phyloP scores from a whole-genome alignment of 2,797 vertebrate genomes.

The Cuculus canorus region DNA sequence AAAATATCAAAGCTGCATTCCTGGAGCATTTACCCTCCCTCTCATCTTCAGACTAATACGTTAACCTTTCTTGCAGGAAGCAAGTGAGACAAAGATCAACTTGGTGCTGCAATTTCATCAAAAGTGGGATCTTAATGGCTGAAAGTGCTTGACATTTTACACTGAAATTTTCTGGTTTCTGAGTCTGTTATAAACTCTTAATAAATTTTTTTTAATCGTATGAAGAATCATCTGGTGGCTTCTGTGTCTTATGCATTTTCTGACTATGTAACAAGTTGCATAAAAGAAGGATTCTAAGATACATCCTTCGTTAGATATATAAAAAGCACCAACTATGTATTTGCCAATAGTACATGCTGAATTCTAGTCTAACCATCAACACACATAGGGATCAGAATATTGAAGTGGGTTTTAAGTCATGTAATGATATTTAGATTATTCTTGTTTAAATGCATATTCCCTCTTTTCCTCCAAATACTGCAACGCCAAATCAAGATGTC shows the following conservation, averaged over 20 bases:
- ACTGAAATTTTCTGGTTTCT: not conserved
- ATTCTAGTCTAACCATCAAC: not conserved
- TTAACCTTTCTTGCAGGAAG: not conserved
- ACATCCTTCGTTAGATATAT: not conserved
- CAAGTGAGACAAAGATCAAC: not conserved
- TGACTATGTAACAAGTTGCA: not conserved
- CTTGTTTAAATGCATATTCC: not conserved
- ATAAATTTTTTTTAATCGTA: conserved; percentile 41
- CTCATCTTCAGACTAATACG: not conserved
- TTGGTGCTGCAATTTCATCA: not conserved
- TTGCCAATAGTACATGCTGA: not conserved
- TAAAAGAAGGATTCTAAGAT: not conserved
- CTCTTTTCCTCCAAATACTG: not conserved
- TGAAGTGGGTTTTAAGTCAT: not conserved
- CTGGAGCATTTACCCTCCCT: not conserved
- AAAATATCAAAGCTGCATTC: not conserved
- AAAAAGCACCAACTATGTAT: not conserved
- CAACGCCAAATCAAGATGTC: not conserved
- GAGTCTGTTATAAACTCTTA: not conserved
- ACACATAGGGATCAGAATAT: not conserved
- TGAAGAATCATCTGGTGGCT: not conserved
- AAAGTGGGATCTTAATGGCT: not conserved
- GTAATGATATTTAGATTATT: not conserved
- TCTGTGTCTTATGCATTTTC: not conserved
- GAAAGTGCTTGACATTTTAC: not conserved